Conservation (phyloP, 2,113 vertebrate genomes). For the Corydoras sp. region DNA sequence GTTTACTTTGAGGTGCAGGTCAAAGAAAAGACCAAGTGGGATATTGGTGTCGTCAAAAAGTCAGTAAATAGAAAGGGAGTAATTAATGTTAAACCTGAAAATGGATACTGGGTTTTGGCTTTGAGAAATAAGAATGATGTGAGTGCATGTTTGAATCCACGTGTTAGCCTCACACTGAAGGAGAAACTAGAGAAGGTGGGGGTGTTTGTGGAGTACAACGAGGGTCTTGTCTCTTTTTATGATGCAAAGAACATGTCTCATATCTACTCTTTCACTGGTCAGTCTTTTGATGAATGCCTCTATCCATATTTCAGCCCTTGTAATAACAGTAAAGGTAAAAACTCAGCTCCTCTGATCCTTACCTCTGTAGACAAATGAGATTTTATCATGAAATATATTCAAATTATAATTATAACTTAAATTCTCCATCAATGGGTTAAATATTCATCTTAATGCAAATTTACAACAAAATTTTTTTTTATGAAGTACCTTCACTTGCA, state of each 20-base stretch:
- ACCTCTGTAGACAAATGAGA: no score
- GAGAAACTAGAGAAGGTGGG: conserved; percentile 8
- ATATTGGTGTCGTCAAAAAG: conserved; percentile 2
- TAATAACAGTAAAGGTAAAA: conserved; percentile 8
- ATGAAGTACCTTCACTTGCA: background rate
- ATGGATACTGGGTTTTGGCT: conserved; percentile 12
- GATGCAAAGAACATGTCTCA: conserved; percentile 10
- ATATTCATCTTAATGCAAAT: no score
- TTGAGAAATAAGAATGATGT: conserved; percentile 3
- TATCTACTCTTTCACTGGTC: conserved; percentile 22
- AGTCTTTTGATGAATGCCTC: conserved; percentile 9
- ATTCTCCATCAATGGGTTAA: no score
- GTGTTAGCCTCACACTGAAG: conserved; percentile 8
- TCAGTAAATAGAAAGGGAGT: conserved; percentile 7
- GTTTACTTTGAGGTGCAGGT: conserved; percentile 28
- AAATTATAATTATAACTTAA: no score
- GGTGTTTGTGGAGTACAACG: background rate
- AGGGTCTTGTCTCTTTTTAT: conserved; percentile 23
- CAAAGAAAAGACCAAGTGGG: conserved; percentile 13
- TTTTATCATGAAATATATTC: no score
- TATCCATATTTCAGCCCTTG: conserved; percentile 12
- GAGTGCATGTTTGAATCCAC: background rate
- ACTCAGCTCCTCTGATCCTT: conserved; percentile 5
- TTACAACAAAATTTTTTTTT: no score
- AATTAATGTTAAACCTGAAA: conserved; percentile 1